Conservation (phyloP, 1,140 invertebrate species). For the Diorhabda sublineata region DNA sequence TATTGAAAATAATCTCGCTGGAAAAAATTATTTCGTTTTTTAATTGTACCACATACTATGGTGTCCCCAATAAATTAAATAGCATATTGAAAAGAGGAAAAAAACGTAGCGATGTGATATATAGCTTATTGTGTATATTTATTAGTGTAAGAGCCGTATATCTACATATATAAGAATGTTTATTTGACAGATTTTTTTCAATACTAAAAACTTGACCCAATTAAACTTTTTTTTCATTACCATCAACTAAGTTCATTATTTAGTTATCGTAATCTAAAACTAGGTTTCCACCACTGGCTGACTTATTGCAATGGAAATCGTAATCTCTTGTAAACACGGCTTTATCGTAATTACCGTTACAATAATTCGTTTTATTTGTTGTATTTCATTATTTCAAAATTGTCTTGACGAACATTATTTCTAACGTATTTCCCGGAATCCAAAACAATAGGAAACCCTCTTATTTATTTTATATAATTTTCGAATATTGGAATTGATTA, state of each 20-base stretch:
- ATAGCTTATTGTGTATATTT: conserved; percentile 38
- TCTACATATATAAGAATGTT: conserved; percentile 5
- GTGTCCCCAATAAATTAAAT: conserved; percentile 22
- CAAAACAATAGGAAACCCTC: background rate
- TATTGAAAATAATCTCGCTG: background rate
- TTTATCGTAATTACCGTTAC: no score
- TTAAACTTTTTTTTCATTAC: background rate
- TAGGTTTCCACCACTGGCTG: no score
- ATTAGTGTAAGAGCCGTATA: conserved; percentile 31
- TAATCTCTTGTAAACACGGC: no score
- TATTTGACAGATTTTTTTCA: background rate
- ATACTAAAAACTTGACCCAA: background rate
- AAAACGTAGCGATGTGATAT: conserved; percentile 36
- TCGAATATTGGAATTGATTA: background rate
- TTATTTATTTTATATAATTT: background rate
- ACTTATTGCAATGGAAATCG: no score
- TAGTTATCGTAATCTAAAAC: background rate
- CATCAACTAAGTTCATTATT: background rate
- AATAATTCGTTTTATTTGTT: no score
- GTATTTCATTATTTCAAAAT: no score
- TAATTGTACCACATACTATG: conserved; percentile 8
- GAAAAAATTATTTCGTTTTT: conserved; percentile 7
- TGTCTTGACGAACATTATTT: no score
- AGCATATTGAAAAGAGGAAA: conserved; percentile 23
- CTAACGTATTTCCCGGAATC: no score